phyloP scores from a whole-genome alignment of 1,140 invertebrate species.

The Papilio machaon region DNA sequence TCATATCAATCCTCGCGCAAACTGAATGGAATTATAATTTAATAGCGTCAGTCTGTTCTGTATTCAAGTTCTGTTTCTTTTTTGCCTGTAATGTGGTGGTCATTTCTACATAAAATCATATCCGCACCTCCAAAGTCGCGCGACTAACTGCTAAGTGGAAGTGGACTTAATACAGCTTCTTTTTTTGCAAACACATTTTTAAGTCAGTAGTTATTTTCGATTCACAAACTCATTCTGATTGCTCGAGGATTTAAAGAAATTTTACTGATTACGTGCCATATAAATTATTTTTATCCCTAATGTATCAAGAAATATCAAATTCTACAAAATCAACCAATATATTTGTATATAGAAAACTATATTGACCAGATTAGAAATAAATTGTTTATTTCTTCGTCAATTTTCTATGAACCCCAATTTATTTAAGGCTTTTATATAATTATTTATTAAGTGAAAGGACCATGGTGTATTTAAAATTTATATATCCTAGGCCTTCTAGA shows the following conservation, averaged over 20 bases:
- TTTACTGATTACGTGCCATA: constrained; percentile 44
- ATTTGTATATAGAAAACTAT: background rate
- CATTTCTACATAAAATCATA: too few species aligned
- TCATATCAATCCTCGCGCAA: background rate
- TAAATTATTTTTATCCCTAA: constrained; percentile 33
- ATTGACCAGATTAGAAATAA: constrained; percentile 1
- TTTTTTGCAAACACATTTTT: background rate
- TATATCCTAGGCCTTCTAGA: constrained; percentile 64
- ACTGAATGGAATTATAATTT: background rate
- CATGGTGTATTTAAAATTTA: constrained; percentile 58
- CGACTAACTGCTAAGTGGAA: background rate
- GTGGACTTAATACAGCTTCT: too few species aligned
- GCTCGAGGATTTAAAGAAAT: background rate
- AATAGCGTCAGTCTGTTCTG: background rate
- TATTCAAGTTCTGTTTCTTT: too few species aligned
- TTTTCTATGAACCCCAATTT: constrained; percentile 53
- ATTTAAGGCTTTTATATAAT: constrained; percentile 57
- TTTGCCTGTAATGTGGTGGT: too few species aligned
- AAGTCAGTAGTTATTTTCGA: background rate
- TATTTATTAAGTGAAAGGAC: constrained; percentile 58
- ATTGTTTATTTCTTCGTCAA: constrained; percentile 44
- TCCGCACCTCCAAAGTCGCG: too few species aligned
- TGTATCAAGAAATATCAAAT: constrained; percentile 5
- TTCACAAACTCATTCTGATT: background rate
- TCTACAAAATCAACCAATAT: background rate